Base-by-base conservation (phyloP, 2,113 vertebrate species). In the Oriolus oriolus region DNA sequence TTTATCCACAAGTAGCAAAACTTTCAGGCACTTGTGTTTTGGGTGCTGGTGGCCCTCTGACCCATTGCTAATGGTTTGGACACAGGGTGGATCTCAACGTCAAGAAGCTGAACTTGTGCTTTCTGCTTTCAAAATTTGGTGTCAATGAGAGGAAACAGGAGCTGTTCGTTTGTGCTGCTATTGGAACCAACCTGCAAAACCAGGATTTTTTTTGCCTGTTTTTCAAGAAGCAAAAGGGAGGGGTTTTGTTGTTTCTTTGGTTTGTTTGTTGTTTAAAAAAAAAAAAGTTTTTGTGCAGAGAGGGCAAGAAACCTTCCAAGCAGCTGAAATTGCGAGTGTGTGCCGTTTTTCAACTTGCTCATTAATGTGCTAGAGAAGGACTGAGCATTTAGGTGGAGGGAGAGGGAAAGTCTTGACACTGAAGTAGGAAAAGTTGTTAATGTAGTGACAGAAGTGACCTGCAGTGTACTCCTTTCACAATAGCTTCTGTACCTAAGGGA, bases 201-300 rank as follows among this genome's bases (percentile, higher is more conserved):
- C 10, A 23, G 39, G 2, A 21, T 24, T 11, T 30, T 61, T 81
- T 45, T 30, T 18, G 10, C 41, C 10, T 66, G 14, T 70, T 95
- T 24, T 63, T 13, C 31, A 70, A 63, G 42, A 81, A 74, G 7
- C 13, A 61, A 45, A 80, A 39, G 5, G 9, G 12, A 47, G 10
- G 2, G 4, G 0, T 26, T 53, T n/a, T n/a, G 6, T 35, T 42
- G 3, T 50, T 50, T 26, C 15, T 33, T 60, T 39, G 7, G 3
- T n/a, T 86, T 22, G 16, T 16, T 65, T 31, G 12, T 56, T 28
- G 4, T 5, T 37, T 16, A 2, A 11, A 49, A 8, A 22, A 10
- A 9, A 45, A 13, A 50, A 9, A 33, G 4, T n/a, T n/a, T n/a
- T n/a, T n/a, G n/a, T 4, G 4, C 7, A 53, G 17, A 49, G 41